Base-by-base conservation (phyloP, 2,888 invertebrate species). In the Chrysolina americana region DNA sequence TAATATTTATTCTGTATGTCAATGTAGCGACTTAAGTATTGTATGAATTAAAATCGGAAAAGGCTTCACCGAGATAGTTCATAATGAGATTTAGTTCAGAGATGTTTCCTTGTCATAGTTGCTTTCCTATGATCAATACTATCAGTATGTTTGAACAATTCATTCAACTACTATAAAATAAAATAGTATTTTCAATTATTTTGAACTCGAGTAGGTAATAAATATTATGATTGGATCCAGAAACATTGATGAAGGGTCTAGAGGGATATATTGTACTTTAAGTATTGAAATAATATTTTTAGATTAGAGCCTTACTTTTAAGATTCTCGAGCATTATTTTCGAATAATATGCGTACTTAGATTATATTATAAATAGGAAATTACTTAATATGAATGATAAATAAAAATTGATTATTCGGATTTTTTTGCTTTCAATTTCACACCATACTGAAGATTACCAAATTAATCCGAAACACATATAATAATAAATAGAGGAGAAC, bases 1-100 rank as follows among this genome's bases (percentile, higher is more conserved):
- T 70, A 48, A 28, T 73, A 74, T 74, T 74, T 74, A 74, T 74
- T 74, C 48, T 62, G 59, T 65, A 70, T 23, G 48, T 66, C 66
- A 66, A 50, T 48, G 50, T 50, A 73, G 59, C 15, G 59, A 59
- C 59, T 59, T 59, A 59, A 59, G 28, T 36, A 59, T 28, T 28
- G 15, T 59, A 28, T 36, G 59, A n/a, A 28, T 28, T 15, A 15
- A 15, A 21, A 59, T 59, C 28, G 2, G 5, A 36, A 36, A 8
- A 8, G 8, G 36, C 8, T 36, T 36, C 28, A 59, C 59, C 28
- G 28, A 59, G n/a, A 59, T 17, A 59, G 15, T 4, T 36, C n/a
- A 28, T 59, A 6, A 15, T 5, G 13, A 59, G 28, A 23, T 59
- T 11, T 2, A 15, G 44, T 15, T 19, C 17, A 50, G 19, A 19